Percentiles rank a stretch among this genome's conserved stretches.
Conservation (phyloP, 2,888 invertebrate species). For the Flexamia atlantica region DNA sequence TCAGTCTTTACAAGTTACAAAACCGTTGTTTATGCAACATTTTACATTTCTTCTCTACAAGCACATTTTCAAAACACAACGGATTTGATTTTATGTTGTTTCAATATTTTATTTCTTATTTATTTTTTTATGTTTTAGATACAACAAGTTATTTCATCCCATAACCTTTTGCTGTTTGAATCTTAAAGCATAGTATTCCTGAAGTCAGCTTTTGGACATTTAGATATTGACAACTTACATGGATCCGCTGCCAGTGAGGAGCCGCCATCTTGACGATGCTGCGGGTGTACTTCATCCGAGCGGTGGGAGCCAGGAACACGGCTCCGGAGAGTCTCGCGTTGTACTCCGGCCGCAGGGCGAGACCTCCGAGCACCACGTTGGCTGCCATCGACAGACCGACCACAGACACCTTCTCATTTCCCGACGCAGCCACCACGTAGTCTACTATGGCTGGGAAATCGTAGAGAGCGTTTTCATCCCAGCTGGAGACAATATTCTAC, state of each 20-base stretch:
- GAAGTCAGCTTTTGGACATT: too few species aligned
- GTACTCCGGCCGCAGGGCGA: neutral
- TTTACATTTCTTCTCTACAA: too few species aligned
- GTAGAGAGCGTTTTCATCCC: constrained; percentile 37
- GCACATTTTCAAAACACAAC: too few species aligned
- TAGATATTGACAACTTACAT: constrained; percentile 4
- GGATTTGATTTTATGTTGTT: too few species aligned
- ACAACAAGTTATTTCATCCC: too few species aligned
- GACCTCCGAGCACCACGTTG: constrained; percentile 32
- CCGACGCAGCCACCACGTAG: neutral
- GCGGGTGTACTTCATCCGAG: constrained; percentile 7
- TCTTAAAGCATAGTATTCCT: too few species aligned
- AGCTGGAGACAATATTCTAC: too few species aligned
- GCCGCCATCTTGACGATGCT: constrained; percentile 1
- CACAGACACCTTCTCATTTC: neutral
- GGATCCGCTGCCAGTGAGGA: constrained; percentile 21
- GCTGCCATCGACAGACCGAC: constrained; percentile 40
- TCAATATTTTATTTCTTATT: too few species aligned
- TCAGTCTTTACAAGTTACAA: too few species aligned
- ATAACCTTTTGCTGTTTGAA: too few species aligned
- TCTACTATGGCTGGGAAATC: constrained; percentile 42
- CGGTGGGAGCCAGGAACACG: constrained; percentile 16
- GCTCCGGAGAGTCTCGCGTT: neutral
- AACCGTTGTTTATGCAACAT: too few species aligned
- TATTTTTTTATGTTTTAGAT: too few species aligned